Evolutionary conservation across 2,888 invertebrate species (phyloP).

Genomic region (Copidosoma aretas): DNA sequence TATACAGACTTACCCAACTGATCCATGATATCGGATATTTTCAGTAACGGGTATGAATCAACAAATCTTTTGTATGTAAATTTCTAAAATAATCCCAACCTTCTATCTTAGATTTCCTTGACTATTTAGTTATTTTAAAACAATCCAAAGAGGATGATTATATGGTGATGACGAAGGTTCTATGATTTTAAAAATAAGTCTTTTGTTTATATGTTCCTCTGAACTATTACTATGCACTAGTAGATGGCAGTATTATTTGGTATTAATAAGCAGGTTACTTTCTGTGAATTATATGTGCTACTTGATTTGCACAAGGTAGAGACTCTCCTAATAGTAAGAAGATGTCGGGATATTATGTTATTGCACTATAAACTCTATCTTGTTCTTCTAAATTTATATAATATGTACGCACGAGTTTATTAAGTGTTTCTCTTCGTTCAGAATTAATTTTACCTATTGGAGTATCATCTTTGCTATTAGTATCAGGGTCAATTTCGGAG

Average conservation of each 20-base stretch:
- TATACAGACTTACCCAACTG: neutral
- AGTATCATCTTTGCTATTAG: too few species aligned
- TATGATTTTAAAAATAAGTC: neutral
- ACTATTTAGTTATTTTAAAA: conserved; percentile 3
- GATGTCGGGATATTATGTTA: neutral
- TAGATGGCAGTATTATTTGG: neutral
- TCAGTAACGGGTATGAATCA: neutral
- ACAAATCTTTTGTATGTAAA: neutral
- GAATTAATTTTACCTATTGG: too few species aligned
- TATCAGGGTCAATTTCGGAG: too few species aligned
- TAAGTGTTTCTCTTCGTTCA: neutral
- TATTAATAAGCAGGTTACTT: neutral
- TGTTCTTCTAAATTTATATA: neutral
- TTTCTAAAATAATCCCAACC: conserved; percentile 8
- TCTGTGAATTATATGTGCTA: neutral
- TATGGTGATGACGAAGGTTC: neutral
- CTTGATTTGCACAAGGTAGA: neutral
- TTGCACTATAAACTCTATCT: neutral
- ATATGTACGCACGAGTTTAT: neutral
- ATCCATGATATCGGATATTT: neutral
- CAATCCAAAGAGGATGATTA: conserved; percentile 4
- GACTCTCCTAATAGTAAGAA: neutral
- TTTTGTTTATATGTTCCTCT: conserved; percentile 1
- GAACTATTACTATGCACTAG: neutral
- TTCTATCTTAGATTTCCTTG: conserved; percentile 5